Evolutionary conservation across 1,140 invertebrate species (phyloP), one percentile per base, ranked within the genome.

Genomic region (Pogonus chalceus): DNA sequence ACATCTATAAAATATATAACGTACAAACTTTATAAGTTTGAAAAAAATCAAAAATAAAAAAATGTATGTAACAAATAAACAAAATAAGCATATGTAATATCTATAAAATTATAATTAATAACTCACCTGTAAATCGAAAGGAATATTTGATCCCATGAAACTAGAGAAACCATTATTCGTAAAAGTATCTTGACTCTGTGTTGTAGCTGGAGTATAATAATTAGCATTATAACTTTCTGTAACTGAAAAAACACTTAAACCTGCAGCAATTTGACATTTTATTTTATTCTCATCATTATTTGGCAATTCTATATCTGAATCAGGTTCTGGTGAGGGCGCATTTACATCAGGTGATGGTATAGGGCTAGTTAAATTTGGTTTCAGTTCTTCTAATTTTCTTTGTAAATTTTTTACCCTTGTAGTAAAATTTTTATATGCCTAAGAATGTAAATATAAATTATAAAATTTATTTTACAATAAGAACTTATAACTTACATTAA

Each of bases 361-460:
- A 1, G 82, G 82, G 55, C 75, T 77, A 24, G 72, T 67, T 10
- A 81, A 72, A 52, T 77, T 82, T 1, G 79, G 73, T 56, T 79
- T 78, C 22, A 89, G 67, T 58, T 95, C 90, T 59, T 88, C 87
- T 35, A 95, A 66, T 66, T 90, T 91, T 37, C 86, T 82, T 66
- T 92, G 87, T 20, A 95, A 76, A 51, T 81, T 82, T 65, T 90
- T 88, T 0, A 96, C 88, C 60, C 90, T 76, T 35, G 80, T 82
- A 1, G 88, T 88, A 77, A 94, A 96, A 65, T 89, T 92, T 72
- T 88, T 89, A 65, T 95, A 96, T 4, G 92, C 92, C 90, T 93
- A 61, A 26, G 67, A 63, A 62, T 12, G 58, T 7, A 48, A 55
- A 47, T 18, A 26, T 49, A 57, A 48, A 56, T 12, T 37, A 49